phyloP scores from a whole-genome alignment of 2,888 invertebrate species.

The Drosophila siamana region DNA sequence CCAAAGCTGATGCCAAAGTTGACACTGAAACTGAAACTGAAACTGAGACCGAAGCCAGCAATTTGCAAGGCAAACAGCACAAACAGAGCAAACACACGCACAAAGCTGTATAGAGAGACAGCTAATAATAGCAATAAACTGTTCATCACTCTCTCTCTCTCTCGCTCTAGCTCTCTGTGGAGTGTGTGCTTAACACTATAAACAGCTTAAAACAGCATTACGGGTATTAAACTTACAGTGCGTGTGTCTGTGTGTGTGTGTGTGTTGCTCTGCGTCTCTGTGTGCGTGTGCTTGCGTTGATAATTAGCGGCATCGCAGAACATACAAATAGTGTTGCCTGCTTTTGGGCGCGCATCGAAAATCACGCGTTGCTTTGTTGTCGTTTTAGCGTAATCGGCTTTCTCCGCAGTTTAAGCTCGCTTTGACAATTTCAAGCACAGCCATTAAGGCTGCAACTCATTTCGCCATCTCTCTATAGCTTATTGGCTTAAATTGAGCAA shows the following conservation, averaged over 20 bases:
- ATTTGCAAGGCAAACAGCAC: constrained; percentile 59
- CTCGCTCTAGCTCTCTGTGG: neutral
- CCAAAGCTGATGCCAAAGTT: constrained; percentile 10
- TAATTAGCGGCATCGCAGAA: constrained; percentile 6
- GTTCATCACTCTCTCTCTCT: neutral
- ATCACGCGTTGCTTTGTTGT: neutral
- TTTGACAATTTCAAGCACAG: neutral
- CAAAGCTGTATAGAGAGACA: neutral
- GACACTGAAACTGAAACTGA: neutral
- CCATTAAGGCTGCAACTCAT: too few relatives aligned
- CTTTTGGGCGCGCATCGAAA: constrained; percentile 13
- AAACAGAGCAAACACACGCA: neutral
- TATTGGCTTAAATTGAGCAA: too few relatives aligned
- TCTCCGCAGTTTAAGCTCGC: neutral
- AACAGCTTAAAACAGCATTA: constrained; percentile 68
- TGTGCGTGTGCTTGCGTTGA: neutral
- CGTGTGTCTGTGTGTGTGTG: constrained; percentile 2
- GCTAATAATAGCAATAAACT: neutral
- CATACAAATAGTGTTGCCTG: constrained; percentile 18
- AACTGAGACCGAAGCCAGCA: constrained; percentile 31
- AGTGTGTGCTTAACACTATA: constrained; percentile 53
- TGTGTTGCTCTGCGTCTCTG: neutral
- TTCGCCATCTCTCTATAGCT: too few relatives aligned
- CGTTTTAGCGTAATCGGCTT: neutral
- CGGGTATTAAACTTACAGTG: constrained; percentile 35